These are phyloP conservation scores for Epinephelus malabaricus DNA, from an alignment of 2,797 vertebrate genomes.

Conservation along the genomic window DNA sequence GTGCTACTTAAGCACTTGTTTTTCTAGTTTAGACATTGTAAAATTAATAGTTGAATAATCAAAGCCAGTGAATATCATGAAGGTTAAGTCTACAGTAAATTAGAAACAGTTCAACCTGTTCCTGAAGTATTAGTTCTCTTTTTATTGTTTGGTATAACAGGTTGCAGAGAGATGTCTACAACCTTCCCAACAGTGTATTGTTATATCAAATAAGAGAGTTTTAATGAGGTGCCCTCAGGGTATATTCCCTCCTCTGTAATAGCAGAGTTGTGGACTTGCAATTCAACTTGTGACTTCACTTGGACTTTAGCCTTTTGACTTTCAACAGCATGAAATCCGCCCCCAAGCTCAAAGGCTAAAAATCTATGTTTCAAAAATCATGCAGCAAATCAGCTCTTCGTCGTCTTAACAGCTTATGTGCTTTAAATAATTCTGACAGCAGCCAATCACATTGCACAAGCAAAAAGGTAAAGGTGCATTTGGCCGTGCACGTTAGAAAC, in stretches of 20 bases:
- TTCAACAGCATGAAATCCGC: neutral
- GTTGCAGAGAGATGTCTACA: neutral
- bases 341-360: neutral
- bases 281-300: neutral
- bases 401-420: neutral
- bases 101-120: neutral
- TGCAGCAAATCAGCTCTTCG: neutral
- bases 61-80: neutral
- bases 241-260: neutral
- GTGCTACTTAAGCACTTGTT: neutral
- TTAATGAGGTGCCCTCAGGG: too few species aligned
- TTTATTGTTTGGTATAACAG: neutral
- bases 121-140: neutral
- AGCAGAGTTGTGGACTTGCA: neutral
- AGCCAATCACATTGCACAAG: neutral
- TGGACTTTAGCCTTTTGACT: neutral
- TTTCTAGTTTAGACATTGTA: neutral
- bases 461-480: neutral
- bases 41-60: neutral
- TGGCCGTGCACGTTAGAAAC: too few species aligned
- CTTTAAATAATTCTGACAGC: neutral
- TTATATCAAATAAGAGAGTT: neutral
- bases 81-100: neutral
- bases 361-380: neutral
- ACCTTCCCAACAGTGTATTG: neutral